A percentile compares a stretch with the other conserved stretches of the same genome.
Evolutionary conservation across 1,140 invertebrate species (phyloP).

Genomic region (Coptotermes formosanus): DNA sequence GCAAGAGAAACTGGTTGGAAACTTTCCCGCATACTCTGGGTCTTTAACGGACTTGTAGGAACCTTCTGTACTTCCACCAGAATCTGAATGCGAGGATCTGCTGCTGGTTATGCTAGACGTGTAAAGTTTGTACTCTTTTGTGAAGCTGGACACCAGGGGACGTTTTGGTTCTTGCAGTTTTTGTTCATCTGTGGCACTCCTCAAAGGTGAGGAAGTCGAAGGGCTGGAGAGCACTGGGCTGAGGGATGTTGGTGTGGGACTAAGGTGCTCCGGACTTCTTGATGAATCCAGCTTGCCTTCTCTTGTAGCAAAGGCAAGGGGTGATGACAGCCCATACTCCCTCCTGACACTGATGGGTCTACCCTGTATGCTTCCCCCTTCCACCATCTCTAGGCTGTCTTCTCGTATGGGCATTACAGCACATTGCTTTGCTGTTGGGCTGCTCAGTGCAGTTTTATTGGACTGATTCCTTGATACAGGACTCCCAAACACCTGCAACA

Average conservation of each 20-base stretch:
- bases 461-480: constrained; percentile 16
- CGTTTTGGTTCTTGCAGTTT: background rate
- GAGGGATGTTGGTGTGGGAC: too few species aligned
- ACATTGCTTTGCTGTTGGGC: background rate
- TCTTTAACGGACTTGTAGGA: background rate
- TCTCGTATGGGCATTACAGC: background rate
- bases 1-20: background rate
- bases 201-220: too few species aligned
- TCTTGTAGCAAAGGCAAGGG: background rate
- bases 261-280: too few species aligned
- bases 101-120: background rate
- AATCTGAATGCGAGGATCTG: too few species aligned
- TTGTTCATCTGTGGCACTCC: too few species aligned
- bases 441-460: background rate
- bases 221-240: too few species aligned
- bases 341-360: background rate
- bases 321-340: background rate
- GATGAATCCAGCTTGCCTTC: too few species aligned
- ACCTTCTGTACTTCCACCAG: background rate
- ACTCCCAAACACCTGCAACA: constrained; percentile 31
- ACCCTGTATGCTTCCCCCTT: background rate
- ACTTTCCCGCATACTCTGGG: background rate
- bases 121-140: constrained; percentile 26
- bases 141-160: constrained; percentile 23
- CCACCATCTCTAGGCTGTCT: background rate